Evolutionary conservation across 1,140 invertebrate species (phyloP), one percentile per base, ranked within the genome.

Genomic region (Formica exsecta): DNA sequence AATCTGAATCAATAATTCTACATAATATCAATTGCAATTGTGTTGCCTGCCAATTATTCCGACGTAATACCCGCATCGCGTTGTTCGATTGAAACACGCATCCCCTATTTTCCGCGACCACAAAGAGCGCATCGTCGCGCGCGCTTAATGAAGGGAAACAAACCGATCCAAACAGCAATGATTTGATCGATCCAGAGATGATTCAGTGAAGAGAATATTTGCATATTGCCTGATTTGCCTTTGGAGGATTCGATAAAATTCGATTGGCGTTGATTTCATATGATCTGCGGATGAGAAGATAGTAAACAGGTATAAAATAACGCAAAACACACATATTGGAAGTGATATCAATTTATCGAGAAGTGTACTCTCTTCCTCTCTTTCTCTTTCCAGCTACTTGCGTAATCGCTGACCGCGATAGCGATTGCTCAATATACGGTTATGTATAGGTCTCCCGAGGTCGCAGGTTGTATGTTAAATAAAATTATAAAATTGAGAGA

Each of bases 81-180:
- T 38, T 7, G 38, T 44, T 22, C 7, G 66, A n/a, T 11, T 57
- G 77, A 81, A 81, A 71, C 36, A 71, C 25, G 36, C 36, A 71
- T 32, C 54, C 32, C 38, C 5, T 22, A 57, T 44, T 83, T 80
- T 83, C 54, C 8, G 38, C 38, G 13, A 6, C 32, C 54, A 22
- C 68, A 59, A 61, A 44, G 25, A 22, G 25, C 54, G 8, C 25
- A 48, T 11, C 54, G 8, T 5, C 68, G 79, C 19, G n/a, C 16
- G 25, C 19, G 6, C n/a, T 29, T 73, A 74, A 83, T 74, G 54
- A 74, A 74, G 79, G 61, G 79, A 62, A 83, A 36, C 68, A 41
- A 62, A 48, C 54, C 38, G 79, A 48, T 73, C 51, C 48, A 13
- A 29, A 68, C 44, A 25, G 9, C n/a, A 16, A 54, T 38, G 22